Percentiles rank a stretch among this genome's conserved stretches.
Conservation (phyloP, 2,888 invertebrate genomes). For the Disparrhopalites patrizii region DNA sequence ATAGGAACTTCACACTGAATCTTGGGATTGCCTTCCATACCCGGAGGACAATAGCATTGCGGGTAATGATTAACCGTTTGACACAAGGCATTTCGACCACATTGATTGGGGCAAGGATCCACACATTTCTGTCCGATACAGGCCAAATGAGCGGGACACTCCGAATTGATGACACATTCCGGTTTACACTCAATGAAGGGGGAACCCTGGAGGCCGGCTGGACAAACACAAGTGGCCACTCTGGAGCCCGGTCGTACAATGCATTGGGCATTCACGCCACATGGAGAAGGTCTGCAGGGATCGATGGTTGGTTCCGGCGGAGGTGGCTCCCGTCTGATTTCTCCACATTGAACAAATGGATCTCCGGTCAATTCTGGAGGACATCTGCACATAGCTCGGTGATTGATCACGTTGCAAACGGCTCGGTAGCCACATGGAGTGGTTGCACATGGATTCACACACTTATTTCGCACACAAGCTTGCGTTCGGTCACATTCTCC, state of each 20-base stretch:
- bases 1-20: conserved; percentile 63
- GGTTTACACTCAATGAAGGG: conserved; percentile 49
- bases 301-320: conserved; percentile 52
- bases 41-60: conserved; percentile 74
- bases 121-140: conserved; percentile 78
- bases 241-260: conserved; percentile 62
- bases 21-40: conserved; percentile 72
- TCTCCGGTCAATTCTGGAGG: conserved; percentile 49
- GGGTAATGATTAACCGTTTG: conserved; percentile 74
- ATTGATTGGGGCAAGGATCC: conserved; percentile 76
- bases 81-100: conserved; percentile 78
- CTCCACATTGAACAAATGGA: conserved; percentile 48
- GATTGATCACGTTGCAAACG: conserved; percentile 67
- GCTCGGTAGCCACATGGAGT: conserved; percentile 59
- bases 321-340: conserved; percentile 33
- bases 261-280: conserved; percentile 77
- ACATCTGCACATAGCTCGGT: conserved; percentile 69
- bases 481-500: conserved; percentile 68
- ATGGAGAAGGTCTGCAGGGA: conserved; percentile 81
- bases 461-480: conserved; percentile 70
- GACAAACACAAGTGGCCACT: conserved; percentile 69
- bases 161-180: conserved; percentile 85
- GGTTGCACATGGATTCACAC: conserved; percentile 72
- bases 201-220: conserved; percentile 51
- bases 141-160: conserved; percentile 70